Base-by-base conservation (phyloP, 2,113 vertebrate species). In the Edolisoma coerulescens region DNA sequence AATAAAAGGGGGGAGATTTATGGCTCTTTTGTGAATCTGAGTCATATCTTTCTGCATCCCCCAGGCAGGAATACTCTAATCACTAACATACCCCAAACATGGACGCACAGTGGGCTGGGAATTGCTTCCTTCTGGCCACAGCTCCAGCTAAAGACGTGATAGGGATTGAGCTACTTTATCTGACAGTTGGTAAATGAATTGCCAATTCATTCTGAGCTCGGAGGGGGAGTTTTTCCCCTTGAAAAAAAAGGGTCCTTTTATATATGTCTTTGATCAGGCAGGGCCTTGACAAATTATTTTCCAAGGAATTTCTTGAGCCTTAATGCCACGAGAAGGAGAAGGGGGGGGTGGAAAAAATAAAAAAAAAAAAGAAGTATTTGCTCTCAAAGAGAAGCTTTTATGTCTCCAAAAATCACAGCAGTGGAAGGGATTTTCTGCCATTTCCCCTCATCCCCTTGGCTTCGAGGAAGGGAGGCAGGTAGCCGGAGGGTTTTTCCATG, bases 1-100 rank as follows among this genome's bases (percentile, higher is more conserved):
- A 98, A 98, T 98, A 97, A 97, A 97, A 98, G 61, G 82, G 90
- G 71, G 93, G 97, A 98, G 98, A 98, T 98, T 98, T 98, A 98
- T 98, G 97, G 92, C 90, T 95, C 94, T 97, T 98, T 98, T 97
- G 97, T n/a, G 65, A 98, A 97, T 98, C 97, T 98, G 97, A 98
- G 97, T 98, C 98, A 98, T 97, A 98, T 98, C 97, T 98, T 94
- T 97, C 97, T 95, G 95, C 97, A 96, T 98, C 97, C 97, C 98
- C 97, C 94, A 92, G 96, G 97, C 98, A 97, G 94, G 95, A 96
- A 95, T 90, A 94, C 95, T 83, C 97, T 98, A 98, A 98, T 98
- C 97, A 98, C 97, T 98, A 98, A 98, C 98, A 98, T 98, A 98
- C 97, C 96, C 97, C 94, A 94, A 96, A 97, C 97, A 97, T 97